Conservation (phyloP, 2,888 invertebrate species). For the Euproctis similis region DNA sequence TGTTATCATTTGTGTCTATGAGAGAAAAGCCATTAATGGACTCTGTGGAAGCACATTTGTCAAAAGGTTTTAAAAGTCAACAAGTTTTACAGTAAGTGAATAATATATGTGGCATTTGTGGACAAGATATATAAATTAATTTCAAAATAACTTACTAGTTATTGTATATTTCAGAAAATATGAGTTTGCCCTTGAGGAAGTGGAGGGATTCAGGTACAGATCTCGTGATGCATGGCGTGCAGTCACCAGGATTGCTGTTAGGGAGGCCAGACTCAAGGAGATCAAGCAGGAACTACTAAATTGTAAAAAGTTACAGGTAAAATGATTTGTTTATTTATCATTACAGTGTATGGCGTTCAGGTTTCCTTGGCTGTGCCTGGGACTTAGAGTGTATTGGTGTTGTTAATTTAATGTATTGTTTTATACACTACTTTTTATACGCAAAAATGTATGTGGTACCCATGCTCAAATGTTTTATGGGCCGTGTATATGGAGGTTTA, state of each 20-base stretch:
- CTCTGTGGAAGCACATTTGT: conserved; percentile 84
- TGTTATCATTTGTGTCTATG: conserved; percentile 90
- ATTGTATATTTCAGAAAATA: conserved; percentile 80
- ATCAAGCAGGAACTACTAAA: conserved; percentile 95
- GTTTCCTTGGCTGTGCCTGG: too few species aligned
- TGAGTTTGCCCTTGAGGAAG: conserved; percentile 95
- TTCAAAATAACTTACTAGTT: too few species aligned
- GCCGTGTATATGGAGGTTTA: too few species aligned
- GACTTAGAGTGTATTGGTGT: too few species aligned
- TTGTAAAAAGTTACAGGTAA: conserved; percentile 90
- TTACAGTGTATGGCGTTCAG: too few species aligned
- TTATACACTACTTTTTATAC: too few species aligned
- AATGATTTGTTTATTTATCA: not conserved
- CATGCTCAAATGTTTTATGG: too few species aligned
- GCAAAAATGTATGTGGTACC: too few species aligned
- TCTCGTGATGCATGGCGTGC: conserved; percentile 96
- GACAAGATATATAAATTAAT: too few species aligned
- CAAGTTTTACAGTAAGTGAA: conserved; percentile 78
- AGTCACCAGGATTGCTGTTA: conserved; percentile 93
- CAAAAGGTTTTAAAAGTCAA: conserved; percentile 78
- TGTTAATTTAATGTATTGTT: too few species aligned
- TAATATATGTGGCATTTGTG: too few species aligned
- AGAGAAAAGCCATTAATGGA: conserved; percentile 84
- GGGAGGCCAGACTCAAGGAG: conserved; percentile 96
- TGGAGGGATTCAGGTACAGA: conserved; percentile 96